Base-by-base conservation (phyloP, 2,113 vertebrate species). In the Tyrannus savana region DNA sequence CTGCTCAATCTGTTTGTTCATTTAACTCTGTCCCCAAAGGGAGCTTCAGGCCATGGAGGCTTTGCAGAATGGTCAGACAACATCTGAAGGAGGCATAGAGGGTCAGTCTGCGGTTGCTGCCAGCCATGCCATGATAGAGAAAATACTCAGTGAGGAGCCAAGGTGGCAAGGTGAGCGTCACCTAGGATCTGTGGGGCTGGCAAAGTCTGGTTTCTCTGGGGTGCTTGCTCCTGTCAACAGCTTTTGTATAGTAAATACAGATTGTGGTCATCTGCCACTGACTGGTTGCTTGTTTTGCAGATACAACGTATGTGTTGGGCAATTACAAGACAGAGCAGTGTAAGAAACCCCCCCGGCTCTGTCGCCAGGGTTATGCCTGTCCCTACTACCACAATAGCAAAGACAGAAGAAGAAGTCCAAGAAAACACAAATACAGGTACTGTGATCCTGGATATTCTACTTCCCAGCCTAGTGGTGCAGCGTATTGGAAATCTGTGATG, bases 321-420 rank as follows among this genome's bases (percentile, higher is more conserved):
- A 99, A 99, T 98, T 99, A 99, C 92, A 99, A 99, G 98, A 99
- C 99, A 6, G 99, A 99, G 93, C 99, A 99, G 27, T 99, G 99
- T 97, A 99, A 99, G 98, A 99, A 99, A 90, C 99, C 99, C 4
- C 99, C 99, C 2, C 98, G 99, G 9, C 98, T 99, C 80, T 99
- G 99, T 97, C 99, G 99, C 87, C 99, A 99, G 97, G 99, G 99
- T 91, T 99, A 99, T 35, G 99, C 99, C 93, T 99, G 99, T 95
- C 99, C 99, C 5, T 99, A 99, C 96, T 99, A 99, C 97, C 99
- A 99, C 95, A 99, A 99, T 97, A 99, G 99, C 98, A 99, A 99
- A 98, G 99, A 99, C 98, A 98, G 99, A 93, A 98, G 99, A 90
- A 98, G 99, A 94, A 99, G 99, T 95, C 99, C 99, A 31, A 99